Evolutionary conservation across 2,797 vertebrate genomes (phyloP), one percentile per base, ranked within the genome.

Genomic region (Salarias fasciatus): DNA sequence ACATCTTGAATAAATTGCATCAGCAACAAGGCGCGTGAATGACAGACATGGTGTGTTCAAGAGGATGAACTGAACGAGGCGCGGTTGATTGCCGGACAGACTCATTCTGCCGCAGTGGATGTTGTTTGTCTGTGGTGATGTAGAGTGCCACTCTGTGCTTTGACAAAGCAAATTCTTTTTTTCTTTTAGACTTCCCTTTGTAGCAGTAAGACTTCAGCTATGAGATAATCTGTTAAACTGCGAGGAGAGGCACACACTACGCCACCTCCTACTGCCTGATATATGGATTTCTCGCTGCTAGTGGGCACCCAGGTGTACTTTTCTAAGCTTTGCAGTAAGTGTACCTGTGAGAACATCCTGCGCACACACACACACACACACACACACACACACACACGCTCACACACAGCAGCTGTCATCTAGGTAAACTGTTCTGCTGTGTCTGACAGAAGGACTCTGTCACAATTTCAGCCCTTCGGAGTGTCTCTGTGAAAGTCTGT

Each of bases 371-470:
- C 58, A 45, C 67, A 24, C 44, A 48, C 31, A 35, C 45, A 11
- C 14, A 28, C 47, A 11, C n/a, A 3, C 14, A 36, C 33, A 56
- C 53, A 54, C 52, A 42, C 67, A 24, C 44, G 48, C 30, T 31
- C 30, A 3, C n/a, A n/a, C n/a, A n/a, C n/a, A 50, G 30, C 63
- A 58, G 43, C 76, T 83, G 84, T 79, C 78, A 79, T 63, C 51
- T 33, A 42, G 50, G 75, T 76, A 82, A 86, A 75, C 72, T 72
- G 48, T 55, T 68, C 40, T 8, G n/a, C 44, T 74, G 47, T 8
- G 63, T 58, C 49, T 76, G 69, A 77, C 73, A 70, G 72, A 78
- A 57, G 71, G 75, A 72, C 59, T 79, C 54, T 54, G 71, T 79
- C 73, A 69, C 63, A 63, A 55, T 68, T 63, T 63, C 57, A 63